Percentiles rank a stretch among this genome's conserved stretches.
Conservation (phyloP, 2,797 vertebrate genomes). For the Sebastes kiyomatsui region DNA sequence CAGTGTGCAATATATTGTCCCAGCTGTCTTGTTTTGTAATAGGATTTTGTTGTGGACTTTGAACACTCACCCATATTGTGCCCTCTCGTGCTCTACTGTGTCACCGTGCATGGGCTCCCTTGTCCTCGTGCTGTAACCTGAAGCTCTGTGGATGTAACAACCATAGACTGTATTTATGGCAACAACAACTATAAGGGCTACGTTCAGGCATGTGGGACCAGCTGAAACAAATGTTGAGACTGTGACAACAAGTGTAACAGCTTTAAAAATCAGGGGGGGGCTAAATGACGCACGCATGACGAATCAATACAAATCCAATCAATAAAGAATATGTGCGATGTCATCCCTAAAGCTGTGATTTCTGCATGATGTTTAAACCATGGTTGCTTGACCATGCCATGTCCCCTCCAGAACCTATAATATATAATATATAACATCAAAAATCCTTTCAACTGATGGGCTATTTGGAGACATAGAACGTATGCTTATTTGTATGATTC, state of each 20-base stretch:
- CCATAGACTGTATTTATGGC: background rate
- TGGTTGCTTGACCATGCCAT: background rate
- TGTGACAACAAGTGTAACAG: conserved; percentile 5
- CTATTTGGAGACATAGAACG: background rate
- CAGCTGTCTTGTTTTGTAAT: background rate
- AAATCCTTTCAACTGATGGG: background rate
- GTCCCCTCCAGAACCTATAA: background rate
- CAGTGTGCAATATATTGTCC: background rate
- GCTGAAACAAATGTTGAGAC: conserved; percentile 3
- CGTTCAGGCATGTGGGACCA: conserved; percentile 39
- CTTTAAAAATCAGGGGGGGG: background rate
- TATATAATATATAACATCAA: background rate
- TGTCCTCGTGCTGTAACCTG: conserved; percentile 50
- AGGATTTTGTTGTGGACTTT: background rate
- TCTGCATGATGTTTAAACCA: background rate
- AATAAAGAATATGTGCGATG: background rate
- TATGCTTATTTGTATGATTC: background rate
- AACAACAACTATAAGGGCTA: conserved; percentile 11
- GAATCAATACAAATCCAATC: background rate
- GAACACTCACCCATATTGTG: conserved; percentile 67
- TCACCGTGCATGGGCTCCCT: background rate
- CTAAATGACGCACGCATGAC: background rate
- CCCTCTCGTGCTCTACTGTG: conserved; percentile 1
- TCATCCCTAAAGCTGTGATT: background rate
- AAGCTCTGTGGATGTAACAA: conserved; percentile 28